A percentile compares a stretch with the other conserved stretches of the same genome.
These are phyloP conservation scores for Chymomyza caudatula DNA, from an alignment of 2,888 invertebrate species.

Conservation along the genomic window DNA sequence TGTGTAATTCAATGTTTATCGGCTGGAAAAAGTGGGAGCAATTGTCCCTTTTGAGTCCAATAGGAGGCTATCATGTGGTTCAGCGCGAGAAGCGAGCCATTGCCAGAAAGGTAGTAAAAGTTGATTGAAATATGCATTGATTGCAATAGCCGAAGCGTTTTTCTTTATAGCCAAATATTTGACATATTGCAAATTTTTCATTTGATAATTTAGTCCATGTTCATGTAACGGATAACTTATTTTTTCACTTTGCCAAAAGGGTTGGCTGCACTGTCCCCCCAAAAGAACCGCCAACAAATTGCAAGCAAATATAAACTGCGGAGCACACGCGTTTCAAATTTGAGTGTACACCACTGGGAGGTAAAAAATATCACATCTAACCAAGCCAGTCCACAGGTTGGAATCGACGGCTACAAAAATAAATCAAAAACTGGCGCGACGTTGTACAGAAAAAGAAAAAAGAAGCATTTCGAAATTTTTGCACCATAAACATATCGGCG, in stretches of 20 bases:
- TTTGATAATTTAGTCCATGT: conserved; percentile 38
- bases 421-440: conserved; percentile 58
- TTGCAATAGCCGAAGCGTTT: neutral
- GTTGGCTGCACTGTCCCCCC: conserved; percentile 5
- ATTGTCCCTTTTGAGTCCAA: too few species aligned
- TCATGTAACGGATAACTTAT: conserved; percentile 12
- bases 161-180: neutral
- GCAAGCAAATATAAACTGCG: neutral
- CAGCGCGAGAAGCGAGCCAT: too few species aligned
- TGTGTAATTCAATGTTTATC: too few species aligned
- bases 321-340: neutral
- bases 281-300: conserved; percentile 3
- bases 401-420: conserved; percentile 40
- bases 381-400: conserved; percentile 18
- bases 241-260: conserved; percentile 40
- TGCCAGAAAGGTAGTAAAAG: too few species aligned
- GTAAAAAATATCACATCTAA: conserved; percentile 14
- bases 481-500: neutral
- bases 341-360: conserved; percentile 21
- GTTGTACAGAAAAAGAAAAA: conserved; percentile 24
- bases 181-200: conserved; percentile 31
- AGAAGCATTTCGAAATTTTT: conserved; percentile 22
- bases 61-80: conserved; percentile 40
- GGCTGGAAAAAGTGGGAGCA: too few species aligned
- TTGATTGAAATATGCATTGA: conserved; percentile 18